Percentiles rank a stretch among this genome's conserved stretches.
These are phyloP conservation scores for Agrotis ipsilon DNA, from an alignment of 2,888 invertebrate species.

Conservation along the genomic window DNA sequence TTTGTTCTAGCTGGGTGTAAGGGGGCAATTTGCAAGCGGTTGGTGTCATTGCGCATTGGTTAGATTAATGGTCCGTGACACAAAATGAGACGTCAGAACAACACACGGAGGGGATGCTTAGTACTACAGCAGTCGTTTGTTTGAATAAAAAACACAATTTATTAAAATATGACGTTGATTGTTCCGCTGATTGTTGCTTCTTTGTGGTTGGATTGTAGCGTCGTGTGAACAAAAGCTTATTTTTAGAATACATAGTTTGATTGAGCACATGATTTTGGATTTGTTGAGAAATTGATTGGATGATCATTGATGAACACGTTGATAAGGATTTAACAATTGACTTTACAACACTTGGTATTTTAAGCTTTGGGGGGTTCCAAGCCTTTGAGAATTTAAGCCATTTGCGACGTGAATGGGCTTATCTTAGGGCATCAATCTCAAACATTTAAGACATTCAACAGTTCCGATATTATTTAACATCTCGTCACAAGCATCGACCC, in stretches of 20 bases:
- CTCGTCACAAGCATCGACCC: conserved; percentile 28
- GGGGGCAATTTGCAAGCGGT: conserved; percentile 66
- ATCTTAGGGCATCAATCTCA: neutral
- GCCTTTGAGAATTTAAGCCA: neutral
- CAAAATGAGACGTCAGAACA: conserved; percentile 64
- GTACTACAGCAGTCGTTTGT: conserved; percentile 33
- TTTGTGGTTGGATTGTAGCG: neutral
- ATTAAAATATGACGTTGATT: neutral
- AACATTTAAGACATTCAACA: conserved; percentile 15
- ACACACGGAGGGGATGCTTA: conserved; percentile 39
- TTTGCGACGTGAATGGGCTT: neutral
- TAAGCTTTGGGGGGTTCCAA: neutral
- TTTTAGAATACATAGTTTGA: neutral
- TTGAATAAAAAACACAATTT: neutral
- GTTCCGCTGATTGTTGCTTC: neutral
- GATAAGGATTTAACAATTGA: neutral
- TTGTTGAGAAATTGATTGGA: neutral
- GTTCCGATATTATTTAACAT: conserved; percentile 42
- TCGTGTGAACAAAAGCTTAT: neutral
- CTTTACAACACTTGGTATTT: neutral
- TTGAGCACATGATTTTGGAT: neutral
- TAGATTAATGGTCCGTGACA: conserved; percentile 68
- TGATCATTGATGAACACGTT: neutral
- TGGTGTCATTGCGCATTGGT: conserved; percentile 63
- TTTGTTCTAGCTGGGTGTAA: conserved; percentile 72